Evolutionary conservation across 2,888 invertebrate genomes (phyloP), one percentile per base, ranked within the genome.

Genomic region (Sthenelais limicola): DNA sequence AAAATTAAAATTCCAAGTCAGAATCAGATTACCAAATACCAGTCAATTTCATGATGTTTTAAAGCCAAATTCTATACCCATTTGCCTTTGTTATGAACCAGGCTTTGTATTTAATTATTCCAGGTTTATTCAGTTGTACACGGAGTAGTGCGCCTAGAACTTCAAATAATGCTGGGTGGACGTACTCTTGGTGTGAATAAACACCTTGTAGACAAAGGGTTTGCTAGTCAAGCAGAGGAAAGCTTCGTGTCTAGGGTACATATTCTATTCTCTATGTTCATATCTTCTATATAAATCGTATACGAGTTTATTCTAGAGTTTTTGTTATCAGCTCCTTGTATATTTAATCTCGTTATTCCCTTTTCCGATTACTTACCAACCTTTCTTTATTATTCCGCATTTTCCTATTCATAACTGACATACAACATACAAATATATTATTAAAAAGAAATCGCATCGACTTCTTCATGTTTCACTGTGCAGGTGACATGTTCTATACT

Each of bases 71-170:
- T n/a, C n/a, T n/a, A n/a, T n/a, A n/a, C n/a, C n/a, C n/a, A n/a
- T 51, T 9, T 9, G 21, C 7, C 26, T 51, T 51, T 43, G 18
- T 43, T 12, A 43, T 12, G 9, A 9, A 43, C 43, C 9, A 43
- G 12, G 9, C 9, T 43, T 43, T 43, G 18, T 18, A 9, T 9
- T 43, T 43, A 43, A 9, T 43, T 43, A 43, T 43, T 43, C 12
- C 78, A 90, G 90, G 87, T 93, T 18, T 94, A 93, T 86, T 96
- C 96, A 0, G 92, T 95, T n/a, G 93, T 94, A 0, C 91, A 93
- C 73, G 91, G 92, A 49, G 89, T 94, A 0, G 91, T 94, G 0
- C 90, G 92, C 0, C 88, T 96, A 0, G 91, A 92, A 69, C 85
- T 96, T 51, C 89, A 90, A 54, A 80, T 38, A 3, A 49, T 30